Conservation (phyloP, 2,888 invertebrate genomes). For the Sisyra terminalis region DNA sequence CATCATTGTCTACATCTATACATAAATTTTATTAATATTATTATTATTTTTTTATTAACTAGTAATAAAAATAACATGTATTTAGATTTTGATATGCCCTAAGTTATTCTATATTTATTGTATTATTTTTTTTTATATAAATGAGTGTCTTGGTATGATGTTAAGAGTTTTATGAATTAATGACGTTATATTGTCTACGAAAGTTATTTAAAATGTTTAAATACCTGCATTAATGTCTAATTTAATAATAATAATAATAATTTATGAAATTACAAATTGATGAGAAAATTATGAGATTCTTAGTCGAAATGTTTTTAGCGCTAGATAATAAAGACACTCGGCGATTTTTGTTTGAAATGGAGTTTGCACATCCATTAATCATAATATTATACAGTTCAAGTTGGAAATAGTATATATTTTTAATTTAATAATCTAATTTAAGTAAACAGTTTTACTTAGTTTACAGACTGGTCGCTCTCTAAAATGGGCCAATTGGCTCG, state of each 20-base stretch:
- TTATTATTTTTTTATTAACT: slow-evolving; percentile 1
- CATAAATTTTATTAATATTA: neutral
- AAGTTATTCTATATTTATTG: neutral
- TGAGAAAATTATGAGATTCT: too few species aligned
- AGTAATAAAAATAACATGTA: slow-evolving; percentile 7
- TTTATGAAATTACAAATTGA: too few species aligned
- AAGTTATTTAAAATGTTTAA: too few species aligned
- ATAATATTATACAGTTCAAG: too few species aligned
- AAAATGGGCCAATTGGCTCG: slow-evolving; percentile 20
- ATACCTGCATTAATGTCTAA: too few species aligned
- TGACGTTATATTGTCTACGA: neutral
- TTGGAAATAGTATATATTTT: too few species aligned
- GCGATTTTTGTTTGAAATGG: too few species aligned
- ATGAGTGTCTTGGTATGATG: neutral
- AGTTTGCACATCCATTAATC: too few species aligned
- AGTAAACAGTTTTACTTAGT: neutral
- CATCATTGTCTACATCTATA: neutral
- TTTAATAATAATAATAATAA: too few species aligned
- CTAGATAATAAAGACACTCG: too few species aligned
- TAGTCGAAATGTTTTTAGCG: too few species aligned
- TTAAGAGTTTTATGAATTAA: neutral
- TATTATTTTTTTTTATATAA: neutral
- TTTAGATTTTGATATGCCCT: slow-evolving; percentile 6
- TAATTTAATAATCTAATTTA: too few species aligned
- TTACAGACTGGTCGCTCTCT: neutral